A percentile compares a stretch with the other conserved stretches of the same genome.
These are phyloP conservation scores for Neotoxoptera formosana DNA, from an alignment of 1,140 invertebrate genomes.

Conservation along the genomic window DNA sequence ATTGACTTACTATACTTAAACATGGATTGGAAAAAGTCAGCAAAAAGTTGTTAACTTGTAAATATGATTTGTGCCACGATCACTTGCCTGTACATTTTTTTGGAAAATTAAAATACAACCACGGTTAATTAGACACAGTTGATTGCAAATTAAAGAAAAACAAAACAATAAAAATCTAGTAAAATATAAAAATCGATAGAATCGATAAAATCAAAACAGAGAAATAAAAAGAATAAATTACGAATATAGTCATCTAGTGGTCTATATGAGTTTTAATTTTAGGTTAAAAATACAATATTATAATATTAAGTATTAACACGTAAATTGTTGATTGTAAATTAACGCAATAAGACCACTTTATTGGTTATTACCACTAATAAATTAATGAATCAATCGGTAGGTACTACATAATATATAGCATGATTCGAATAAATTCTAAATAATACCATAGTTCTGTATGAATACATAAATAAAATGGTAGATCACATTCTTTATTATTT, in stretches of 20 bases:
- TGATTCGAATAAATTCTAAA: background rate
- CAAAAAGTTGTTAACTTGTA: background rate
- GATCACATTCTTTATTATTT: no score
- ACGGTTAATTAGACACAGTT: no score
- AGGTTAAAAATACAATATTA: background rate
- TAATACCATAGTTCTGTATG: background rate
- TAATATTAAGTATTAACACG: background rate
- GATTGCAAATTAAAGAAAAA: no score
- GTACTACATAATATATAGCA: background rate
- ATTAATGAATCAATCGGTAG: background rate
- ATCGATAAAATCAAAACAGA: background rate
- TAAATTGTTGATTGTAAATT: background rate
- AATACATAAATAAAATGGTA: background rate
- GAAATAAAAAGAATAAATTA: no score
- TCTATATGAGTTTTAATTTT: background rate
- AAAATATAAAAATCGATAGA: background rate
- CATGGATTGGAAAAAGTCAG: background rate
- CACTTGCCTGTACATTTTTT: no score
- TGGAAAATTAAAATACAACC: no score
- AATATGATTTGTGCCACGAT: background rate
- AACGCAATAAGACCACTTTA: background rate
- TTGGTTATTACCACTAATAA: background rate
- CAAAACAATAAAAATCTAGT: no score
- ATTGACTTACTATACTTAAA: background rate
- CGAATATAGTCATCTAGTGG: no score